Conservation (phyloP, 2,797 vertebrate genomes). For the Chanos chanos region DNA sequence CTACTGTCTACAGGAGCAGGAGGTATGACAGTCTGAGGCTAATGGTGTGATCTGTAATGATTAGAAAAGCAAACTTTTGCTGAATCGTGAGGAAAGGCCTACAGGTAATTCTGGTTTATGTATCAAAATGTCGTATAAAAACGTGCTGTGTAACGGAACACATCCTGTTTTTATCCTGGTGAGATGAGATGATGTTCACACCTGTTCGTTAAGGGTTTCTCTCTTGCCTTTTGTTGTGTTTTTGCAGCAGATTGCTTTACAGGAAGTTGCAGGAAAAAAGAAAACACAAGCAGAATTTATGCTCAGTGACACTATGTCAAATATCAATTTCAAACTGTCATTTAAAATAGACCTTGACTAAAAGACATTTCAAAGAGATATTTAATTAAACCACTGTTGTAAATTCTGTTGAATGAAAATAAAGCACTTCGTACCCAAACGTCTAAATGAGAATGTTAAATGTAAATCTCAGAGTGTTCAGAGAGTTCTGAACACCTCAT, state of each 20-base stretch:
- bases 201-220: too few relatives aligned
- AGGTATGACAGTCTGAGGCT: slow-evolving; percentile 75
- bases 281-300: slow-evolving; percentile 5
- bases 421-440: slow-evolving; percentile 4
- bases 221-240: too few relatives aligned
- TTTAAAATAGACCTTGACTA: slow-evolving; percentile 24
- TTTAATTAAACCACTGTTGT: slow-evolving; percentile 41
- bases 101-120: slow-evolving; percentile 12
- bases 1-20: slow-evolving; percentile 70
- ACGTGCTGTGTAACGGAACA: too few relatives aligned
- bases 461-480: slow-evolving; percentile 29
- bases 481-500: slow-evolving; percentile 67
- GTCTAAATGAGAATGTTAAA: slow-evolving; percentile 23
- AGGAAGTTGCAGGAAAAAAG: not conserved
- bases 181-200: too few relatives aligned
- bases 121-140: too few relatives aligned
- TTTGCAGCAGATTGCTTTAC: too few relatives aligned
- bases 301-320: slow-evolving; percentile 18
- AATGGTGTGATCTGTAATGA: slow-evolving; percentile 78
- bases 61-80: slow-evolving; percentile 72
- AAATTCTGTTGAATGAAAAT: slow-evolving; percentile 37
- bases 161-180: too few relatives aligned
- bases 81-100: slow-evolving; percentile 31
- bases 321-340: slow-evolving; percentile 30
- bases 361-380: slow-evolving; percentile 31